Percentiles rank a stretch among this genome's conserved stretches.
These are phyloP conservation scores for Actias luna DNA, from an alignment of 2,888 invertebrate genomes.

Conservation along the genomic window DNA sequence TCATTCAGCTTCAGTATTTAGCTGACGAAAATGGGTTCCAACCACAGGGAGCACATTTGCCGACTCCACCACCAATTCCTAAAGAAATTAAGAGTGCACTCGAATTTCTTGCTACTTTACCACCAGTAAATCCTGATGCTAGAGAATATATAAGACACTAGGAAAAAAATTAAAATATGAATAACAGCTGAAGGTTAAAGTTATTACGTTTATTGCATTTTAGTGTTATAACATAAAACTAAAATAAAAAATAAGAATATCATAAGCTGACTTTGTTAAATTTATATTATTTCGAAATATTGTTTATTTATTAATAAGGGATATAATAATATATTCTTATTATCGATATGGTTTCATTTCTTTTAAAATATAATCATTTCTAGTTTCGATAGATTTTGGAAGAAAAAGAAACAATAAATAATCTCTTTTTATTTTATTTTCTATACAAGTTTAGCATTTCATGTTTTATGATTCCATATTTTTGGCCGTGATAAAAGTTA, in stretches of 20 bases:
- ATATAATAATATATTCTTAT: not conserved
- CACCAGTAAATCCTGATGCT: slow-evolving; percentile 67
- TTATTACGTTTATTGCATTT: not conserved
- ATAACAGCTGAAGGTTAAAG: not conserved
- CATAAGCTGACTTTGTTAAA: not conserved
- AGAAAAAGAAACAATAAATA: too few relatives aligned
- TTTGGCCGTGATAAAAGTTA: too few relatives aligned
- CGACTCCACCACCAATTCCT: slow-evolving; percentile 86
- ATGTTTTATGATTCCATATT: too few relatives aligned
- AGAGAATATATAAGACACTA: slow-evolving; percentile 41
- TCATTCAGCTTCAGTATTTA: slow-evolving; percentile 83
- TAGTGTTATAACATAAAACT: not conserved
- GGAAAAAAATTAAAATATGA: not conserved
- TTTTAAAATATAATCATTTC: not conserved
- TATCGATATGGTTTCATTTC: not conserved
- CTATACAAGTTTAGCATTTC: too few relatives aligned
- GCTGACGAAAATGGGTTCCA: slow-evolving; percentile 89
- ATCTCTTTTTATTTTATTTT: too few relatives aligned
- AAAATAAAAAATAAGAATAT: not conserved
- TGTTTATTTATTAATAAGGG: not conserved
- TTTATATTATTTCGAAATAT: not conserved
- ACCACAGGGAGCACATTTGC: slow-evolving; percentile 83
- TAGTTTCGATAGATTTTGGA: not conserved
- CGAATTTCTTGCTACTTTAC: slow-evolving; percentile 84
- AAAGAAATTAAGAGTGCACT: slow-evolving; percentile 84